A percentile compares a stretch with the other conserved stretches of the same genome.
Conservation (phyloP, 1,140 invertebrate genomes). For the Orchesella cincta region DNA sequence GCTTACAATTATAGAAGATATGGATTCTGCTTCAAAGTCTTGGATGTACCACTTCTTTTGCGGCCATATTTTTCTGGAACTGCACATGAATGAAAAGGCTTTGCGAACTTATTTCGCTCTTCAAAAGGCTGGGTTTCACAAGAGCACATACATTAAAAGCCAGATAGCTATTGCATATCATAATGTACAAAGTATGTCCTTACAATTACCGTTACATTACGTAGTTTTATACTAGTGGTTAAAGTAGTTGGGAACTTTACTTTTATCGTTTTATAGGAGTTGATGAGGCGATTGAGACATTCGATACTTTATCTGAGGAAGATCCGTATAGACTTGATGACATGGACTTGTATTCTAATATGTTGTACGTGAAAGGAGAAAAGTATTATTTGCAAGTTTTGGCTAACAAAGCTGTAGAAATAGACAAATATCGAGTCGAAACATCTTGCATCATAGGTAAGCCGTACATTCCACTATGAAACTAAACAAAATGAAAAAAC, state of each 20-base stretch:
- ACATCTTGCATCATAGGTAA: slow-evolving; percentile 97
- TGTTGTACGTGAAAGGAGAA: slow-evolving; percentile 91
- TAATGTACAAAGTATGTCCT: slow-evolving; percentile 76
- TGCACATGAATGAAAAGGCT: slow-evolving; percentile 87
- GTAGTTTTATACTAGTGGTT: slow-evolving; percentile 23
- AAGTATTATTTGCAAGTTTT: slow-evolving; percentile 88
- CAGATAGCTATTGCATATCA: slow-evolving; percentile 91
- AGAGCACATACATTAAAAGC: slow-evolving; percentile 85
- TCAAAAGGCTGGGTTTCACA: slow-evolving; percentile 76
- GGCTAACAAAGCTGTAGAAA: slow-evolving; percentile 87
- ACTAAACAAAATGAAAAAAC: no score
- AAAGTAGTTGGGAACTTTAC: no score
- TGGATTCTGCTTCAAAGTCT: slow-evolving; percentile 71
- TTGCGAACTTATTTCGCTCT: slow-evolving; percentile 75
- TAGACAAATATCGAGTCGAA: slow-evolving; percentile 96
- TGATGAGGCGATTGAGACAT: slow-evolving; percentile 82
- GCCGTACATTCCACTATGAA: slow-evolving; percentile 48
- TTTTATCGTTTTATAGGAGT: slow-evolving; percentile 80
- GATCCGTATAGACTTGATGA: slow-evolving; percentile 94
- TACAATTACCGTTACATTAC: not conserved
- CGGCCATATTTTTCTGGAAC: slow-evolving; percentile 85
- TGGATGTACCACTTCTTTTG: slow-evolving; percentile 95
- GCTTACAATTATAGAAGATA: slow-evolving; percentile 63
- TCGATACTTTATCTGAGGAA: slow-evolving; percentile 74
- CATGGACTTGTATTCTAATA: slow-evolving; percentile 95